phyloP scores from a whole-genome alignment of 2,888 invertebrate species.

The Gerosis bhagava region DNA sequence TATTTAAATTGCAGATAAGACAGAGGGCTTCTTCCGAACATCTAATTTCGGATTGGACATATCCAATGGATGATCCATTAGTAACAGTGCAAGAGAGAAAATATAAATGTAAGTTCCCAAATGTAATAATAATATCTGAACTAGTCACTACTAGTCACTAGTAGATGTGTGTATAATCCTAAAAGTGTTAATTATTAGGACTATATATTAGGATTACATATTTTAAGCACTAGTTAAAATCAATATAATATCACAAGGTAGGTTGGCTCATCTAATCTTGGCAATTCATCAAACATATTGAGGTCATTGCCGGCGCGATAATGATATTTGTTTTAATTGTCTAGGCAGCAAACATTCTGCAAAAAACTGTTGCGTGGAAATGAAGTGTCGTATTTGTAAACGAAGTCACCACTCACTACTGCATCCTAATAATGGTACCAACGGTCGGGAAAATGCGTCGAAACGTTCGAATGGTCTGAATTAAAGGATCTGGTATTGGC shows the following conservation, averaged over 20 bases:
- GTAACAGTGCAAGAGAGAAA: conserved; percentile 75
- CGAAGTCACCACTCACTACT: conserved; percentile 2
- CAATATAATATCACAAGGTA: conserved; percentile 5
- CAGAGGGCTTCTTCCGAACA: conserved; percentile 90
- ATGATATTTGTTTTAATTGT: conserved; percentile 51
- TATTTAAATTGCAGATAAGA: conserved; percentile 62
- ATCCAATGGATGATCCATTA: conserved; percentile 64
- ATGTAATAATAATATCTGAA: no score
- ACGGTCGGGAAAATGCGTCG: no score
- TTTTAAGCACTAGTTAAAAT: neutral
- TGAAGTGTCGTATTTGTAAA: conserved; percentile 2
- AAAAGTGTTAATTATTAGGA: no score
- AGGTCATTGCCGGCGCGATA: conserved; percentile 62
- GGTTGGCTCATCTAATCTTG: conserved; percentile 54
- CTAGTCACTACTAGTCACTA: no score
- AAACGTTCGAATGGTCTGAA: neutral
- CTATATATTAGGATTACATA: no score
- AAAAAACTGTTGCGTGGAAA: neutral
- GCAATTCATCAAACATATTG: conserved; percentile 57
- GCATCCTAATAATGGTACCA: neutral
- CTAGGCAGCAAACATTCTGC: conserved; percentile 10
- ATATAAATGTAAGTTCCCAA: conserved; percentile 65
- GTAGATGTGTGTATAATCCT: no score
- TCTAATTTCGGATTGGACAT: conserved; percentile 85
- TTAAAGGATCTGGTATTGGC: conserved; percentile 14